phyloP scores from a whole-genome alignment of 1,140 invertebrate genomes.

The Halictus rubicundus region DNA sequence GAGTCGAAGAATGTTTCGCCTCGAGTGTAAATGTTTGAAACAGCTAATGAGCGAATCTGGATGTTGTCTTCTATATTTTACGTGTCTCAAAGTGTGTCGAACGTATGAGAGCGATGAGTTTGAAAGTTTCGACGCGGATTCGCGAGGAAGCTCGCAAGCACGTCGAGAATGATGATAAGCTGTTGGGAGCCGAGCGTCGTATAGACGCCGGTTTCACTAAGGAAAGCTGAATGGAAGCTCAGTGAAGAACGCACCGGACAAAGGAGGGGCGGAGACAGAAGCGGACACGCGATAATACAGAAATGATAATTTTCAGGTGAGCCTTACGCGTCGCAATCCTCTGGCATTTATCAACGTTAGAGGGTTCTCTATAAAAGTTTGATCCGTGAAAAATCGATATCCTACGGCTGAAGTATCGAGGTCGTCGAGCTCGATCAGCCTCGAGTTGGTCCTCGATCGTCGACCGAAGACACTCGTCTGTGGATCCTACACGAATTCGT shows the following conservation, averaged over 20 bases:
- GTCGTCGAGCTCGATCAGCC: constrained; percentile 50
- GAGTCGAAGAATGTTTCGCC: background rate
- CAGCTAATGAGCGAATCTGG: too few relatives aligned
- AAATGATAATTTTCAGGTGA: constrained; percentile 12
- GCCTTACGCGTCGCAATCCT: constrained; percentile 51
- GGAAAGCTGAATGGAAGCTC: constrained; percentile 13
- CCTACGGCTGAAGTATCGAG: constrained; percentile 49
- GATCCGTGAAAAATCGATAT: constrained; percentile 41
- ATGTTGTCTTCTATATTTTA: too few relatives aligned
- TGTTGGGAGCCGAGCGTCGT: background rate
- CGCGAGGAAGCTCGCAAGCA: too few relatives aligned
- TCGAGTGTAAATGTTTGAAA: too few relatives aligned
- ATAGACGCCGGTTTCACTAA: background rate
- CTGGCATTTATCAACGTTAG: constrained; percentile 39
- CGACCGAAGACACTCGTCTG: constrained; percentile 31
- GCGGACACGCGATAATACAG: constrained; percentile 26
- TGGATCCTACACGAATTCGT: constrained; percentile 46
- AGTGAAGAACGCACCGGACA: background rate
- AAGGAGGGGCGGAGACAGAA: constrained; percentile 12
- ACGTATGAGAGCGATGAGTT: too few relatives aligned
- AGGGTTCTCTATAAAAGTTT: constrained; percentile 44
- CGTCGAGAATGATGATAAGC: constrained; percentile 10
- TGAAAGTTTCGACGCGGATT: too few relatives aligned
- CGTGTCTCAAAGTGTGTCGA: too few relatives aligned
- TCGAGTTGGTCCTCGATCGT: constrained; percentile 50